phyloP scores from a whole-genome alignment of 2,113 vertebrate genomes.

The Pangasianodon hypophthalmus region DNA sequence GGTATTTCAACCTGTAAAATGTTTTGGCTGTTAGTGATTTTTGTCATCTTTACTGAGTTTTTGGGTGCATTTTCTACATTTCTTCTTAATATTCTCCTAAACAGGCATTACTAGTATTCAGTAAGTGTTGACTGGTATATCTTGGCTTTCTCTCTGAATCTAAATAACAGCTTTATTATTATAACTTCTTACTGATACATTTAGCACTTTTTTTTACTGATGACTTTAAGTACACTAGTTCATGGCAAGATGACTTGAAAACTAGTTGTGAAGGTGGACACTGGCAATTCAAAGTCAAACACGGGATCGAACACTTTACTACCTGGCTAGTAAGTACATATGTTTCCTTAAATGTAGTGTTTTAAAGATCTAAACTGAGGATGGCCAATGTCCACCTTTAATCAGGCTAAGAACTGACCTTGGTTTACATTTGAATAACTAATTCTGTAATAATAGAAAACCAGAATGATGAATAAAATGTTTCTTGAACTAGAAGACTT shows the following conservation, averaged over 20 bases:
- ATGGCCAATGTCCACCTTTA: constrained; percentile 1
- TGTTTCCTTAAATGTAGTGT: background rate
- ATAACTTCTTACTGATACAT: constrained; percentile 41
- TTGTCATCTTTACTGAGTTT: background rate
- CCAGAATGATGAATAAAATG: constrained; percentile 3
- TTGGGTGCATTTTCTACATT: constrained; percentile 23
- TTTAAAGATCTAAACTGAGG: background rate
- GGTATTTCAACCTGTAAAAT: constrained; percentile 24
- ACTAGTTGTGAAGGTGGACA: background rate
- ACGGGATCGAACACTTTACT: background rate
- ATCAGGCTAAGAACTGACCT: background rate
- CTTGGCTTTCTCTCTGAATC: background rate
- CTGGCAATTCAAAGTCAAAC: background rate
- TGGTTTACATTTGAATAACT: constrained; percentile 49
- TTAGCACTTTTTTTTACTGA: constrained; percentile 45
- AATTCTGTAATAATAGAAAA: constrained; percentile 20
- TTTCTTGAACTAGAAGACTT: constrained; percentile 27
- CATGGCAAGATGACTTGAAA: constrained; percentile 22
- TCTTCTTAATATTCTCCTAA: constrained; percentile 21
- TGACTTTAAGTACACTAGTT: constrained; percentile 22
- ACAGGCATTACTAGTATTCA: constrained; percentile 33
- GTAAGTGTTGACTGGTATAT: constrained; percentile 15
- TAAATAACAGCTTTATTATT: constrained; percentile 34
- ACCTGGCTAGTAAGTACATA: background rate
- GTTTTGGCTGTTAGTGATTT: constrained; percentile 4